Evolutionary conservation across 2,797 vertebrate genomes (phyloP).

Genomic region (Pangasius krempfi): DNA sequence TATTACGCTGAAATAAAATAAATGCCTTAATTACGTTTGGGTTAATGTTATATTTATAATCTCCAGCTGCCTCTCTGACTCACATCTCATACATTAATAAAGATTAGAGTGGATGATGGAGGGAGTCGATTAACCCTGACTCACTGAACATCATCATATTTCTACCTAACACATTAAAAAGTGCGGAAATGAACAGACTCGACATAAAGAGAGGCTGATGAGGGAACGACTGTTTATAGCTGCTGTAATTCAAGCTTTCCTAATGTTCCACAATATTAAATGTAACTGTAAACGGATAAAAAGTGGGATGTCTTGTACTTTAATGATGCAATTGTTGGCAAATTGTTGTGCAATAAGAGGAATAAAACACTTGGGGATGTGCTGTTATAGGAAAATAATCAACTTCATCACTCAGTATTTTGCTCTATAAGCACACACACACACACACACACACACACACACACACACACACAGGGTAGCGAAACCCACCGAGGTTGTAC

Average conservation of each 20-base stretch:
- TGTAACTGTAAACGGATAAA: not conserved
- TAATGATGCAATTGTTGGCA: not conserved
- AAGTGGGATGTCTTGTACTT: not conserved
- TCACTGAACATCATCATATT: not conserved
- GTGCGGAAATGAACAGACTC: not conserved
- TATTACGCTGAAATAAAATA: not conserved
- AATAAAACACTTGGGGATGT: no score
- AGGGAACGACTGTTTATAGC: not conserved
- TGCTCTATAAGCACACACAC: conserved; percentile 11
- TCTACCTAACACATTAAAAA: not conserved
- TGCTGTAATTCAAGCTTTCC: no score
- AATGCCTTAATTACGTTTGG: not conserved
- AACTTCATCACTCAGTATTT: no score
- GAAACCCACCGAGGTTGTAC: conserved; percentile 91
- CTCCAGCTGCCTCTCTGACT: not conserved
- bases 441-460: conserved; percentile 3
- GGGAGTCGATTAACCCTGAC: not conserved
- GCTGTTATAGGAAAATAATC: no score
- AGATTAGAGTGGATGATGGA: not conserved
- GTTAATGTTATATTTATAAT: not conserved
- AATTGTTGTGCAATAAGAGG: no score
- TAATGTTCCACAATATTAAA: not conserved
- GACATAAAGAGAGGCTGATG: not conserved
- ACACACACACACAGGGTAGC: not conserved
- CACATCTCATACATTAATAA: not conserved